Evolutionary conservation across 2,888 invertebrate genomes (phyloP).

Genomic region (Nephrotoma appendiculata): DNA sequence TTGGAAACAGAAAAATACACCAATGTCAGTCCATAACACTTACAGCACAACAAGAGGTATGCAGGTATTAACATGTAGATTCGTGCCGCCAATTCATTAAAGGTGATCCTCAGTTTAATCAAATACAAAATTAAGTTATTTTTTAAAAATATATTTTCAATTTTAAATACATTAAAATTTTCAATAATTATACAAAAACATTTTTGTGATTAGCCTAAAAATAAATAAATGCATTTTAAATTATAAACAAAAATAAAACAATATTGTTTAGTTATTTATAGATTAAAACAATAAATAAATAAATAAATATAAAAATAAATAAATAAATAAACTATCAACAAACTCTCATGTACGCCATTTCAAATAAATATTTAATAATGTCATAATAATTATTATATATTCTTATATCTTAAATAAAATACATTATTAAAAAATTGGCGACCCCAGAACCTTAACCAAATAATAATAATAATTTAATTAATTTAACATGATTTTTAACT

Average conservation of each 20-base stretch:
- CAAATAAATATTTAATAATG: background rate
- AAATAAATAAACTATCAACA: background rate
- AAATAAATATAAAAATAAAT: background rate
- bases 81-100: no score
- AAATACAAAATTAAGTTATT: background rate
- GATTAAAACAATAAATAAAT: background rate
- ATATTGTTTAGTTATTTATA: background rate
- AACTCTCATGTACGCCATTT: background rate
- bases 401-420: background rate
- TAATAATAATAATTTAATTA: background rate
- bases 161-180: background rate
- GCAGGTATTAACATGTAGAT: no score
- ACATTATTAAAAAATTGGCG: background rate
- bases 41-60: no score
- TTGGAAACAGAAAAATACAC: no score
- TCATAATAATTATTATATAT: background rate
- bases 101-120: no score
- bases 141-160: background rate
- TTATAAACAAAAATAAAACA: background rate
- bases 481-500: background rate
- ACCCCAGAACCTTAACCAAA: background rate
- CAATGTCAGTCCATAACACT: no score
- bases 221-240: background rate
- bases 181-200: background rate
- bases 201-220: background rate